phyloP scores from a whole-genome alignment of 2,113 vertebrate species.

The Syrrhaptes paradoxus region DNA sequence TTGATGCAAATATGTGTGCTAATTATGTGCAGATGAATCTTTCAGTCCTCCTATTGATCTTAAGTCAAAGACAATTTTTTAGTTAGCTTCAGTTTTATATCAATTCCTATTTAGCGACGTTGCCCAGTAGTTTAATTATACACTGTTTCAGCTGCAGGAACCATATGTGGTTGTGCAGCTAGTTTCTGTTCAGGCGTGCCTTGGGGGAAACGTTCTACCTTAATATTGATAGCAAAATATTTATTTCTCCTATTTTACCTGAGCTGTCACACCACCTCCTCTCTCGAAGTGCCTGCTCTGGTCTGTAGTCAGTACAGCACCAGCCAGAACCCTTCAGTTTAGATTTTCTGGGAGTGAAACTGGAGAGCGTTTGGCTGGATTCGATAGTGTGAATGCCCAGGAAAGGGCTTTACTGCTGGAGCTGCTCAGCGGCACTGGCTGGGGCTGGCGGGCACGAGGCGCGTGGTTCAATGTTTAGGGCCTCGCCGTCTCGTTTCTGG shows the following conservation, averaged over 20 bases:
- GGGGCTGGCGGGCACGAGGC: not conserved
- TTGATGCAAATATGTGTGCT: constrained; percentile 92
- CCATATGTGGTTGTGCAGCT: not conserved
- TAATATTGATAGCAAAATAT: not conserved
- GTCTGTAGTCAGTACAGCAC: not conserved
- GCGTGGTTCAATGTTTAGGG: not conserved
- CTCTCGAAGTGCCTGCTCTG: not conserved
- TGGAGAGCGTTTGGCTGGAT: not conserved
- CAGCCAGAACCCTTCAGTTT: not conserved
- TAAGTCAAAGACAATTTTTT: constrained; percentile 90
- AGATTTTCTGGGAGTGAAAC: not conserved
- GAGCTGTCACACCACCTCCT: not conserved
- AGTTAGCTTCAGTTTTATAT: constrained; percentile 86
- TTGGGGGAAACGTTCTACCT: not conserved
- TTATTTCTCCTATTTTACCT: not conserved
- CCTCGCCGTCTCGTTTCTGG: not conserved
- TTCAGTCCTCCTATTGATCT: constrained; percentile 84
- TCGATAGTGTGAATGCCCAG: not conserved
- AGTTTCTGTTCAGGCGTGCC: not conserved
- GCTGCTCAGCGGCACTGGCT: not conserved
- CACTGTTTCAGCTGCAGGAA: constrained; percentile 62
- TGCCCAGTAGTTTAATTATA: constrained; percentile 87
- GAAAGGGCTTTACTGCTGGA: not conserved
- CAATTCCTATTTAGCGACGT: constrained; percentile 86
- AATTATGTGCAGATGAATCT: constrained; percentile 91